Percentiles rank a stretch among this genome's conserved stretches.
Conservation (phyloP, 2,113 vertebrate species). For the Microcebus murinus region DNA sequence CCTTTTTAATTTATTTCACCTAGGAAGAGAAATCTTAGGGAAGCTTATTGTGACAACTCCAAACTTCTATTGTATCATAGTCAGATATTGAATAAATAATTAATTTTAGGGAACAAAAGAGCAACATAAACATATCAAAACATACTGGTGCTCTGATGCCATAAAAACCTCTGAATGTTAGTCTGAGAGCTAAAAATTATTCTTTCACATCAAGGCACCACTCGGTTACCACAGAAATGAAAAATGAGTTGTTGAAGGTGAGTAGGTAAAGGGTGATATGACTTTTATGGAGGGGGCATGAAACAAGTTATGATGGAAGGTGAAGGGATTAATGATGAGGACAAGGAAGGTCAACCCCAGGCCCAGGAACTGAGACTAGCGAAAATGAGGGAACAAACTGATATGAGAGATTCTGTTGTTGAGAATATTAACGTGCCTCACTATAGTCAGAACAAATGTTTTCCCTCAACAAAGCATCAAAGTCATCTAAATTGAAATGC, state of each 20-base stretch:
- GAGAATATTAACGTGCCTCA: not conserved
- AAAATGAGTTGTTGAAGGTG: not conserved
- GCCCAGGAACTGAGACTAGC: not conserved
- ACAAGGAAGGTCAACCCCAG: not conserved
- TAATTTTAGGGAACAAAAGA: conserved; percentile 60
- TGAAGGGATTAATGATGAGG: not conserved
- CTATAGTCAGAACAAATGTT: not conserved
- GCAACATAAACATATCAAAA: conserved; percentile 51
- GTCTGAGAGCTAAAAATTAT: not conserved
- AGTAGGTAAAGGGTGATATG: not conserved
- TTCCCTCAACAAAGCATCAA: not conserved
- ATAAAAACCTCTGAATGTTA: not conserved
- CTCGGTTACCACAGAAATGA: not conserved
- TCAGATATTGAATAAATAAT: conserved; percentile 67
- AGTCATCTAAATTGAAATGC: not conserved
- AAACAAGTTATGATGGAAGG: not conserved
- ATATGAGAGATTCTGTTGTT: not conserved
- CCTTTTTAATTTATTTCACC: conserved; percentile 29
- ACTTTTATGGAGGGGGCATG: not conserved
- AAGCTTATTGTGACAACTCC: conserved; percentile 58
- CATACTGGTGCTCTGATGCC: not conserved
- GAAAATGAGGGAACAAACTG: not conserved
- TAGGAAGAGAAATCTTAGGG: not conserved
- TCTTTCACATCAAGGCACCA: not conserved
- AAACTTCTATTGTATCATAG: not conserved